A percentile compares a stretch with the other conserved stretches of the same genome.
Conservation (phyloP, 2,113 vertebrate species). For the Festucalex cinctus region DNA sequence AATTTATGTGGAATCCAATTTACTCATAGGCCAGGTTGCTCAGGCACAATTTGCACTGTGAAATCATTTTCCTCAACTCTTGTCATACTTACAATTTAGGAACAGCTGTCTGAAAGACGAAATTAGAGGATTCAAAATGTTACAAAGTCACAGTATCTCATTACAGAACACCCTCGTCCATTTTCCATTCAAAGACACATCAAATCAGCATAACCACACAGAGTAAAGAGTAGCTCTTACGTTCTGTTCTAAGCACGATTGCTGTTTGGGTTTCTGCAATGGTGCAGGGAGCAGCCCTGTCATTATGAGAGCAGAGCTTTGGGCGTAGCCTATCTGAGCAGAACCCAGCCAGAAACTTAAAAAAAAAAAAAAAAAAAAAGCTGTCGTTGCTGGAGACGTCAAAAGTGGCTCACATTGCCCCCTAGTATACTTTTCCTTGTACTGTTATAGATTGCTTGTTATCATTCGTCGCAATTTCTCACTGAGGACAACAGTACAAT, state of each 20-base stretch:
- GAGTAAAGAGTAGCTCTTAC: slow-evolving; percentile 3
- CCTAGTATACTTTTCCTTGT: not conserved
- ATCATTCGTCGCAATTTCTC: no score
- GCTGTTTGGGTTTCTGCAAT: slow-evolving; percentile 33
- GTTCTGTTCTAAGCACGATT: slow-evolving; percentile 13
- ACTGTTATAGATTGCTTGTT: not conserved
- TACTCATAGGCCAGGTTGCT: not conserved
- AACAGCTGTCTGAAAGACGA: not conserved
- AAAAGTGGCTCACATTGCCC: not conserved
- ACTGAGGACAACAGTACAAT: no score
- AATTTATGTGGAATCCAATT: not conserved
- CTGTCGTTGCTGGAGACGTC: slow-evolving; percentile 19
- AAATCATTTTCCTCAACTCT: not conserved
- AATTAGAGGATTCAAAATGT: not conserved
- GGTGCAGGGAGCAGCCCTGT: slow-evolving; percentile 42
- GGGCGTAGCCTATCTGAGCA: slow-evolving; percentile 61
- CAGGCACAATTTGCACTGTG: not conserved
- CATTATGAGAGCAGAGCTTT: slow-evolving; percentile 50
- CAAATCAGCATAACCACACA: slow-evolving; percentile 35
- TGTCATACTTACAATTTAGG: not conserved
- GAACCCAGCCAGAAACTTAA: slow-evolving; percentile 40
- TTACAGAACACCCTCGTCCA: slow-evolving; percentile 3
- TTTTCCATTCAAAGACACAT: slow-evolving; percentile 42
- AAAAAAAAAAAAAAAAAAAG: slow-evolving; percentile 9
- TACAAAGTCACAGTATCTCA: not conserved